Percentiles rank a stretch among this genome's conserved stretches.
Evolutionary conservation across 2,797 vertebrate species (phyloP).

Genomic region (Zalophus californianus): DNA sequence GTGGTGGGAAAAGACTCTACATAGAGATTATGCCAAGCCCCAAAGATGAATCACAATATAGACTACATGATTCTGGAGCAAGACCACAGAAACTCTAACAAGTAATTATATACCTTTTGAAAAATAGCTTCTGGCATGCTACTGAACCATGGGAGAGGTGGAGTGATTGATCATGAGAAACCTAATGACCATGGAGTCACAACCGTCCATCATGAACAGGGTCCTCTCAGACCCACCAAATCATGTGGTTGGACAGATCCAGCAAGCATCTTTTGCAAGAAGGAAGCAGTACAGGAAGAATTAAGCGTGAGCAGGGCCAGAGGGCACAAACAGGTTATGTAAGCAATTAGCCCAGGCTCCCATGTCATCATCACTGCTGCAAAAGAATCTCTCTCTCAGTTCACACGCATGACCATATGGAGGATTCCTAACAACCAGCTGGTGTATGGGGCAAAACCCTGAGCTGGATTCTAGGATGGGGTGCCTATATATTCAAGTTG

Average conservation of each 20-base stretch:
- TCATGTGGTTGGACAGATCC: background rate
- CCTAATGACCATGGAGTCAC: background rate
- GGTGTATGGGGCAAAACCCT: background rate
- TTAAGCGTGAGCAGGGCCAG: background rate
- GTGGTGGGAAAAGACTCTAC: background rate
- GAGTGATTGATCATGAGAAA: background rate
- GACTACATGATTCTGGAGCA: background rate
- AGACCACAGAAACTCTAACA: background rate
- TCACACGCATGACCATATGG: background rate
- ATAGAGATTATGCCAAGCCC: background rate
- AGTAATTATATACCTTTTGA: background rate
- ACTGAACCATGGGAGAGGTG: background rate
- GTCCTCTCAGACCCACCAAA: background rate
- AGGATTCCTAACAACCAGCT: background rate
- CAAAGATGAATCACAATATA: background rate
- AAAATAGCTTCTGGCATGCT: background rate
- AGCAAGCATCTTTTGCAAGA: background rate
- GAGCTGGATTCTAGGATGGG: background rate
- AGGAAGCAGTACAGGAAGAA: background rate
- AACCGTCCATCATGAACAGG: background rate
- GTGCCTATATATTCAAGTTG: background rate
- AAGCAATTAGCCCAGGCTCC: background rate
- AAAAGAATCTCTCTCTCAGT: background rate
- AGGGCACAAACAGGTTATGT: background rate
- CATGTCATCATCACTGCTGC: background rate